Base-by-base conservation (phyloP, 2,888 invertebrate genomes). In the Choristoneura rosaceana region DNA sequence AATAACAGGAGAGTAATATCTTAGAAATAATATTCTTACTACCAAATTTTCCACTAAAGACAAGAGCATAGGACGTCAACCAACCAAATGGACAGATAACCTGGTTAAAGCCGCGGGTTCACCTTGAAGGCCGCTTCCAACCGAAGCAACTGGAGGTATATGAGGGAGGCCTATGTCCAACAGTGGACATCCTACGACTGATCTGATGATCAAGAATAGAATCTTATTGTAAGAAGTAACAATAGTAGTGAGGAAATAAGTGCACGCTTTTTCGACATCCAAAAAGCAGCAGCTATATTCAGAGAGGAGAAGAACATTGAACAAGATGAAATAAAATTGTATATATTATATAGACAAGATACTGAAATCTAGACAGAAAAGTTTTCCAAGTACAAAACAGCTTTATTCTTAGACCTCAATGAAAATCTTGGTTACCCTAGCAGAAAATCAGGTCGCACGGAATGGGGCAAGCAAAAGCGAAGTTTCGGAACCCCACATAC, bases 381-480 rank as follows among this genome's bases (percentile, higher is more conserved):
- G 15, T 9, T 4, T 25, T 55, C 25, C 9, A n/a, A 17, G 12
- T 15, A 55, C 1, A 55, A 55, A 25, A 52, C 9, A 52, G 15
- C 52, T 3, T 58, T 58, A 58, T 14, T 14, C 33, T 14, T 14
- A 25, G 14, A 15, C 12, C 25, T 61, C 33, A 52, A 58, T 12
- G 50, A 60, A 70, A 70, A 65, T 68, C 45, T 50, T 68, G 71
- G 71, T 64, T 71, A 76, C 76, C 74, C 74, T 76, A 43, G 71
- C 79, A 79, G 75, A 80, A 80, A 79, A 77, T 79, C 75, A 75
- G 76, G 74, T 76, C 74, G 74, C 74, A 64, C 75, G 66, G 50
- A 77, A 69, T 68, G 69, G 52, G 62, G 73, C 73, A 69, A 60
- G 65, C 52, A 55, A 55, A 55, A 55, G 25, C 55, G 55, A n/a